phyloP scores from a whole-genome alignment of 2,888 invertebrate species.

The Allacma fusca region DNA sequence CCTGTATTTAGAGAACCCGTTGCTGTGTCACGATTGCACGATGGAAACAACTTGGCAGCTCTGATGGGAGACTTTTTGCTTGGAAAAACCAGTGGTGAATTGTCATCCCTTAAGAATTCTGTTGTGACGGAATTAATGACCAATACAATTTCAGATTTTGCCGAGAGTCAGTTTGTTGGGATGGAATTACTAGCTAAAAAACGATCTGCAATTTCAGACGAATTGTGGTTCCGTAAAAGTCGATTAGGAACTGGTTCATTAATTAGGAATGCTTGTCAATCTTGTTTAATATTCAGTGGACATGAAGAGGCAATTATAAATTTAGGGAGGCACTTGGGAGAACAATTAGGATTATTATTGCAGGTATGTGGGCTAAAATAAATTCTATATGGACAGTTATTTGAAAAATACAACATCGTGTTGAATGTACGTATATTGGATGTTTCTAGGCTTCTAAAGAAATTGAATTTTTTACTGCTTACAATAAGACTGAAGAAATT shows the following conservation, averaged over 20 bases:
- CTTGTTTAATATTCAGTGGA: conserved; percentile 49
- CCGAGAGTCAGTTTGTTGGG: conserved; percentile 56
- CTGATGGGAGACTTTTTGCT: conserved; percentile 56
- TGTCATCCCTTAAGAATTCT: conserved; percentile 50
- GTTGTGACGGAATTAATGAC: conserved; percentile 58
- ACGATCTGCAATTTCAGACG: neutral
- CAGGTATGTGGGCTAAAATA: conserved; percentile 45
- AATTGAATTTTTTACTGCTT: neutral
- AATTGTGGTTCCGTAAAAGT: conserved; percentile 51
- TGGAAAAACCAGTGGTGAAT: conserved; percentile 53
- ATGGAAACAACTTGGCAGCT: conserved; percentile 53
- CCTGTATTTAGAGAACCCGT: neutral
- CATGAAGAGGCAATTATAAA: conserved; percentile 49
- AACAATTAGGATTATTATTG: conserved; percentile 51
- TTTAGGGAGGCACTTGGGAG: conserved; percentile 52
- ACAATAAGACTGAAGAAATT: neutral
- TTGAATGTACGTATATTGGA: neutral
- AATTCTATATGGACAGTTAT: neutral
- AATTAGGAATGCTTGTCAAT: conserved; percentile 52
- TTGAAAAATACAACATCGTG: neutral
- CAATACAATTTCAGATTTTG: conserved; percentile 55
- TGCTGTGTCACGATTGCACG: conserved; percentile 11
- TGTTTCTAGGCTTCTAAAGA: conserved; percentile 27
- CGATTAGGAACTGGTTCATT: conserved; percentile 52
- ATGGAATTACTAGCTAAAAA: neutral